Evolutionary conservation across 2,113 vertebrate genomes (phyloP).

Genomic region (Panthera leo): DNA sequence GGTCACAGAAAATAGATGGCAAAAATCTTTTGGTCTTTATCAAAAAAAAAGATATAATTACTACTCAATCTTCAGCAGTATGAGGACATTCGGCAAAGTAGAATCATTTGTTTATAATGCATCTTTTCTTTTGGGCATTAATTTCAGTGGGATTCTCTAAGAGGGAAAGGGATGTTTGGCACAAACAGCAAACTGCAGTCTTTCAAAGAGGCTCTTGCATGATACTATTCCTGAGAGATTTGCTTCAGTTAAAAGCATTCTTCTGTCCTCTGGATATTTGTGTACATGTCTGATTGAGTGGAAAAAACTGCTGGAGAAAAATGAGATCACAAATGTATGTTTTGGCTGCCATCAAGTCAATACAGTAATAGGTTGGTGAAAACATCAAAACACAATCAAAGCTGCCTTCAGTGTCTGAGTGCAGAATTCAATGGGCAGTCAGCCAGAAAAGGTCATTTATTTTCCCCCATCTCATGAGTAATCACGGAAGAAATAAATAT

Average conservation of each 20-base stretch:
- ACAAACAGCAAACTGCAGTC: conserved; percentile 75
- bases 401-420: conserved; percentile 86
- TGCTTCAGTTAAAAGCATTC: conserved; percentile 84
- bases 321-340: conserved; percentile 94
- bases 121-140: conserved; percentile 83
- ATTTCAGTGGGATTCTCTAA: conserved; percentile 76
- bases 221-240: conserved; percentile 85
- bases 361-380: conserved; percentile 90
- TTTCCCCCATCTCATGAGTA: background rate
- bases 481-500: conserved; percentile 1
- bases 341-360: conserved; percentile 91
- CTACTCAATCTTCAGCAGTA: conserved; percentile 85
- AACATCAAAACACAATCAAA: conserved; percentile 98
- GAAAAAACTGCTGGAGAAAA: conserved; percentile 86
- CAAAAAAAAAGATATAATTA: conserved; percentile 21
- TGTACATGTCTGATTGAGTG: conserved; percentile 87
- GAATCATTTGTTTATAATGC: conserved; percentile 81
- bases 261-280: conserved; percentile 79
- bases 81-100: conserved; percentile 79
- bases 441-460: conserved; percentile 69
- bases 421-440: conserved; percentile 74
- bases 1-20: conserved; percentile 81
- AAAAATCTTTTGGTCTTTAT: conserved; percentile 82
- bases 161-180: conserved; percentile 23
- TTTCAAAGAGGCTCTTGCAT: conserved; percentile 86